A percentile compares a stretch with the other conserved stretches of the same genome.
Evolutionary conservation across 2,113 vertebrate genomes (phyloP).

Genomic region (Cyphomyrus discorhynchus): DNA sequence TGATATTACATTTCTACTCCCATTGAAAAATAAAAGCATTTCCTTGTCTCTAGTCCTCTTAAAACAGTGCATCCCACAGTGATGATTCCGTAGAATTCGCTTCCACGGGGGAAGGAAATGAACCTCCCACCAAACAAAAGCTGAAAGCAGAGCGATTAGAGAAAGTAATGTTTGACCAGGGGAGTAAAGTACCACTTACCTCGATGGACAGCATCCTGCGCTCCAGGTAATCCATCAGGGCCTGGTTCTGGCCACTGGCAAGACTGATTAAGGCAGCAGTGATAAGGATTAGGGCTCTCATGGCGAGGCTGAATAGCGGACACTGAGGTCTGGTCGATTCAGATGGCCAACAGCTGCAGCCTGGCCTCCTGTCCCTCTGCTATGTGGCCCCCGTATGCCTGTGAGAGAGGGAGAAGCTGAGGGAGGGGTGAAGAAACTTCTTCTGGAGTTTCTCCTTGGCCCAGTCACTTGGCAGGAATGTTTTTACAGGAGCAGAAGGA

Average conservation of each 20-base stretch:
- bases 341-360: background rate
- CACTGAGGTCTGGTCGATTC: background rate
- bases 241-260: constrained; percentile 57
- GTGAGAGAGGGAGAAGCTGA: background rate
- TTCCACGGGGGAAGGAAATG: background rate
- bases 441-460: constrained; percentile 48
- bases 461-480: constrained; percentile 60
- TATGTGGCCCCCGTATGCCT: background rate
- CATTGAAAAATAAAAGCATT: background rate
- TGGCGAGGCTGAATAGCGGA: constrained; percentile 34
- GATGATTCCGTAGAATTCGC: background rate
- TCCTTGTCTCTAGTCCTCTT: background rate
- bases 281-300: constrained; percentile 54
- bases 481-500: constrained; percentile 66
- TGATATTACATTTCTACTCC: background rate
- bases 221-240: constrained; percentile 68
- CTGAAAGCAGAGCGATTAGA: background rate
- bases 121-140: background rate
- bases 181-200: constrained; percentile 48
- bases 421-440: constrained; percentile 31
- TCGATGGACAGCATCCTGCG: constrained; percentile 63
- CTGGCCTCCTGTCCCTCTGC: background rate
- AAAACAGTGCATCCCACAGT: background rate
- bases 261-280: constrained; percentile 43
- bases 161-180: background rate